These are phyloP conservation scores for Macroglossus sobrinus DNA, from an alignment of 2,113 vertebrate genomes.

Conservation along the genomic window DNA sequence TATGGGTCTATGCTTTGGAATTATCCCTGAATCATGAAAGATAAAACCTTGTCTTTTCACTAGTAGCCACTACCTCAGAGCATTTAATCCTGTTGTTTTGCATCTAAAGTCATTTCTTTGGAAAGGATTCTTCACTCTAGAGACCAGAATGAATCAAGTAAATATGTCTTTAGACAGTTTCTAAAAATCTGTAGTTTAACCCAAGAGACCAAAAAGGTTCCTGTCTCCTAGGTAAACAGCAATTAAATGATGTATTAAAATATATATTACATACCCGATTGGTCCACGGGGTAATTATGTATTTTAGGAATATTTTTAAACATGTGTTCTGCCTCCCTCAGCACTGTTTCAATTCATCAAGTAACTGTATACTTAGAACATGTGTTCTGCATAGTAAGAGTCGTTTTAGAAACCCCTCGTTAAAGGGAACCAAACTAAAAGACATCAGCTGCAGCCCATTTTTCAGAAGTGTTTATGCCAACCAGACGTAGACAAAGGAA, in stretches of 20 bases:
- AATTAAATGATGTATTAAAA: conserved; percentile 66
- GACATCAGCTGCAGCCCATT: conserved; percentile 51
- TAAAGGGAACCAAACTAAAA: conserved; percentile 50
- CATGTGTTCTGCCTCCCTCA: conserved; percentile 58
- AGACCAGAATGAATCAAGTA: conserved; percentile 56
- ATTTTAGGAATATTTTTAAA: conserved; percentile 70
- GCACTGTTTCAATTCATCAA: conserved; percentile 52
- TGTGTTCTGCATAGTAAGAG: conserved; percentile 60
- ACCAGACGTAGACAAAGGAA: conserved; percentile 34
- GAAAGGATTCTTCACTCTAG: conserved; percentile 40
- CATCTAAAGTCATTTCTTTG: conserved; percentile 43
- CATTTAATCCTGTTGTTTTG: conserved; percentile 42
- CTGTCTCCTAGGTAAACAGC: conserved; percentile 48
- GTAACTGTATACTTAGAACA: conserved; percentile 61
- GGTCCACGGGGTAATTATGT: conserved; percentile 45
- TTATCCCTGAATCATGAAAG: not conserved
- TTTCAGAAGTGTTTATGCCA: conserved; percentile 55
- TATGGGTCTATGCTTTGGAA: not conserved
- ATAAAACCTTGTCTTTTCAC: conserved; percentile 38
- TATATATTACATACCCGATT: conserved; percentile 50
- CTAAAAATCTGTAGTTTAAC: conserved; percentile 62
- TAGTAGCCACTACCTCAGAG: not conserved
- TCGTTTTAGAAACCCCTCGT: conserved; percentile 50
- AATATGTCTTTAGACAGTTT: conserved; percentile 58
- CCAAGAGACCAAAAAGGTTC: conserved; percentile 50